A percentile compares a stretch with the other conserved stretches of the same genome.
Evolutionary conservation across 2,888 invertebrate genomes (phyloP).

Genomic region (Leptinotarsa haldemani): DNA sequence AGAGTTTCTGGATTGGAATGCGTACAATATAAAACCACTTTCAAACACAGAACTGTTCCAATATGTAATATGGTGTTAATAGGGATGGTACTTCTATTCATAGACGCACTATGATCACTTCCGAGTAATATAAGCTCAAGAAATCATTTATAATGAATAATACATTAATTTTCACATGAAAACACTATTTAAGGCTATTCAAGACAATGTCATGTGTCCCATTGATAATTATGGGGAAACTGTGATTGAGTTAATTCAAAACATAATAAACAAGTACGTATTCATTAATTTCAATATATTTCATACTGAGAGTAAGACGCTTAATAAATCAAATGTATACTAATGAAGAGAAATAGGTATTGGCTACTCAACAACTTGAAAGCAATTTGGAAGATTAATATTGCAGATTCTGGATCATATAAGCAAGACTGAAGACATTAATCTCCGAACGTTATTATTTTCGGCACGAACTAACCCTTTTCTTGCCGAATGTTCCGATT

Average conservation of each 20-base stretch:
- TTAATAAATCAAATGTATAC: conserved; percentile 54
- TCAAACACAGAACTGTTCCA: no score
- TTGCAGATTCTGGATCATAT: conserved; percentile 39
- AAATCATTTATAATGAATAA: no score
- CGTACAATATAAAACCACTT: no score
- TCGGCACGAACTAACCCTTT: conserved; percentile 47
- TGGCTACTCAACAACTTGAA: conserved; percentile 58
- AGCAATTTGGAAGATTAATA: conserved; percentile 62
- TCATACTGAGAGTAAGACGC: conserved; percentile 30
- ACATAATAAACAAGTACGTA: conserved; percentile 22
- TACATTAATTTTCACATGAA: no score
- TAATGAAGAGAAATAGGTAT: conserved; percentile 64
- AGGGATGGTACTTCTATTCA: no score
- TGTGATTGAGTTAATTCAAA: background rate
- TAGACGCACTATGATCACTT: no score
- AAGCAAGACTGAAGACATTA: conserved; percentile 45
- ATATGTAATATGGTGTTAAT: no score
- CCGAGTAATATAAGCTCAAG: no score
- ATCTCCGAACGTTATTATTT: conserved; percentile 53
- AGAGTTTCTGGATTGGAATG: no score
- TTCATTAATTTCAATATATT: conserved; percentile 45
- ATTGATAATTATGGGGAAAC: background rate
- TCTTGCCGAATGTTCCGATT: conserved; percentile 26
- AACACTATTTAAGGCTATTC: no score
- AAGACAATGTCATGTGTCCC: no score